Base-by-base conservation (phyloP, 2,888 invertebrate genomes). In the Operophtera brumata region DNA sequence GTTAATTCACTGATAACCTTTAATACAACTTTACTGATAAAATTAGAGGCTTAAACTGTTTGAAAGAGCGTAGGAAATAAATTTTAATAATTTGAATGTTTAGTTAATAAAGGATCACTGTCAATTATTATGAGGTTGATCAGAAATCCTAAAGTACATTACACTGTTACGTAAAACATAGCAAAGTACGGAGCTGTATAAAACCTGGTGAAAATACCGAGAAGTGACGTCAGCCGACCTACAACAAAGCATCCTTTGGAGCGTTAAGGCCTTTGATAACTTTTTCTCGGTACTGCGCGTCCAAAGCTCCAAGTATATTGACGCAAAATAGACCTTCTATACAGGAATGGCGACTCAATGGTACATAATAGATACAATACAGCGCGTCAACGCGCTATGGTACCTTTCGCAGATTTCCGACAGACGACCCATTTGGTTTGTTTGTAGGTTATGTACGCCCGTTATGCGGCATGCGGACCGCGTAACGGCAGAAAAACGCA, bases 211-310 rank as follows among this genome's bases (percentile, higher is more conserved):
- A 44, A 55, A 53, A 49, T 52, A 48, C 51, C 51, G 54, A 41
- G 42, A 12, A 30, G 28, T 59, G 59, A 60, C 58, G 64, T 59
- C 61, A 59, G 43, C 6, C 56, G 36, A 52, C 44, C 52, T 47
- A 61, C 57, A 59, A 63, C 64, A 64, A 59, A 64, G 61, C 54
- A 45, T 59, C 57, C 59, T 58, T 59, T 61, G 54, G 56, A 56
- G 56, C 59, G 61, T 61, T 20, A 56, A 56, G 61, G 57, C 56
- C 54, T 64, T 59, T 59, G 61, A 64, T 59, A 61, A 61, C 57
- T 56, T 64, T 64, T 54, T 41, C 57, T 54, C 45, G 30, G 51
- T 42, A 47, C 50, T 35, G 54, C 57, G 36, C 57, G 36, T 34
- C 53, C 43, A 43, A 59, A 58, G 56, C 54, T 57, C 46, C 57